Base-by-base conservation (phyloP, 37 sponge, comb jelly and placozoan species). In the Geodia barretti region DNA sequence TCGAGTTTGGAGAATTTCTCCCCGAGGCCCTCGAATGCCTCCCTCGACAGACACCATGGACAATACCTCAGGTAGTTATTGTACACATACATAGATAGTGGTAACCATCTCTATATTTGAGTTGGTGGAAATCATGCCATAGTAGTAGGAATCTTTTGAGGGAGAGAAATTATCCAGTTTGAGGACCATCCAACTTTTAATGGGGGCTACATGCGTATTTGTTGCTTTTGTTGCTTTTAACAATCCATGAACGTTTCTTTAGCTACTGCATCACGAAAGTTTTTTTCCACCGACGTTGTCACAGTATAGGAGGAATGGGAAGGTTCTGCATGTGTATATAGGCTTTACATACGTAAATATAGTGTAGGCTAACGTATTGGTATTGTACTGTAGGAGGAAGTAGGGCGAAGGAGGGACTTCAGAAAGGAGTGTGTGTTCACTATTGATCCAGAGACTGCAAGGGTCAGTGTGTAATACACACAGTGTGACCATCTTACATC, bases 341-440 rank as follows among this genome's bases (percentile, higher is more conserved):
- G n/a, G n/a, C n/a, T n/a, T n/a, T n/a, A n/a, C n/a, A n/a, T n/a
- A n/a, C n/a, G n/a, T n/a, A n/a, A n/a, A n/a, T n/a, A n/a, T n/a
- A n/a, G n/a, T n/a, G n/a, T n/a, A 19, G 11, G 60, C 19, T 58
- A 58, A 19, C 60, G 17, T 58, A 3, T 62, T 2, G 28, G 28
- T 28, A 81, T 9, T 83, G 70, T 75, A 74, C 24, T 36, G 5
- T 29, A 92, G 91, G 91, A 90, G 54, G 93, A 96, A 68, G 37
- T 41, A 14, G 23, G 0, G 2, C 41, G 29, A 58, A 60, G 97
- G 63, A 85, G 88, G 39, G 98, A 97, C 77, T 92, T 95, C 42
- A 78, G 92, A 40, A 72, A 76, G 35, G 82, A 93, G 73, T 98
- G 98, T 91, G 90, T 98, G 21, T 79, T 96, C 66, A 81, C 98